Evolutionary conservation across 2,113 vertebrate genomes (phyloP).

Genomic region (Polyodon spathula): DNA sequence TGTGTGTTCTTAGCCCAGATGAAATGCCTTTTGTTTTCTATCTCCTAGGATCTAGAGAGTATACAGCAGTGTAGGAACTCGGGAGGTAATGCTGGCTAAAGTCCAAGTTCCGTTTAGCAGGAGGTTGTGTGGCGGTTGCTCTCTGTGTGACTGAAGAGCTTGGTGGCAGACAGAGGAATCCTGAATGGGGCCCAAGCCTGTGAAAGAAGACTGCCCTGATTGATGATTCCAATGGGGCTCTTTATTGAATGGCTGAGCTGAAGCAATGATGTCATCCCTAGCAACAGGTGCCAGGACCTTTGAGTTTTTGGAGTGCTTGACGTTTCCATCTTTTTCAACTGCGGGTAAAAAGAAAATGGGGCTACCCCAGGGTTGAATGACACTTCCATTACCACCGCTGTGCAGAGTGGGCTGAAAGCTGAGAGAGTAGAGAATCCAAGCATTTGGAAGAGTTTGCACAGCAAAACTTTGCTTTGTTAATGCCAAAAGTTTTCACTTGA

Average conservation of each 20-base stretch:
- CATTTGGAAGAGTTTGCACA: no score
- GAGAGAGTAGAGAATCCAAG: no score
- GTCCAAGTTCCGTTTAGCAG: conserved; percentile 24
- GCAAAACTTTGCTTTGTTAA: no score
- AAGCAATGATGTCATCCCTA: conserved; percentile 49
- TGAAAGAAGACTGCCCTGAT: conserved; percentile 18
- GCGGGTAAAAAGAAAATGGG: neutral
- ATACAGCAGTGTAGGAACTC: conserved; percentile 9
- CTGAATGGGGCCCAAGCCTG: conserved; percentile 31
- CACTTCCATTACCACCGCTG: no score
- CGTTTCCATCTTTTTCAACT: neutral
- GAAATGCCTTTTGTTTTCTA: conserved; percentile 10
- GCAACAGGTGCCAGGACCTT: conserved; percentile 45
- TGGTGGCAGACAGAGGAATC: conserved; percentile 15
- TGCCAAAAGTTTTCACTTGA: no score
- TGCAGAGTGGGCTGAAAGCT: no score
- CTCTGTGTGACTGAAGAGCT: neutral
- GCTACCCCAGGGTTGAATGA: neutral
- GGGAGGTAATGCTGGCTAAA: conserved; percentile 19
- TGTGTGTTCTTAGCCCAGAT: no score
- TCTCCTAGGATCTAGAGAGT: conserved; percentile 13
- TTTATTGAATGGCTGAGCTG: conserved; percentile 17
- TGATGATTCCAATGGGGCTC: conserved; percentile 22
- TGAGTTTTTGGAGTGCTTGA: neutral
- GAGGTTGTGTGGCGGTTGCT: conserved; percentile 19